Base-by-base conservation (phyloP, 2,888 invertebrate genomes). In the Cheilosia impressa region DNA sequence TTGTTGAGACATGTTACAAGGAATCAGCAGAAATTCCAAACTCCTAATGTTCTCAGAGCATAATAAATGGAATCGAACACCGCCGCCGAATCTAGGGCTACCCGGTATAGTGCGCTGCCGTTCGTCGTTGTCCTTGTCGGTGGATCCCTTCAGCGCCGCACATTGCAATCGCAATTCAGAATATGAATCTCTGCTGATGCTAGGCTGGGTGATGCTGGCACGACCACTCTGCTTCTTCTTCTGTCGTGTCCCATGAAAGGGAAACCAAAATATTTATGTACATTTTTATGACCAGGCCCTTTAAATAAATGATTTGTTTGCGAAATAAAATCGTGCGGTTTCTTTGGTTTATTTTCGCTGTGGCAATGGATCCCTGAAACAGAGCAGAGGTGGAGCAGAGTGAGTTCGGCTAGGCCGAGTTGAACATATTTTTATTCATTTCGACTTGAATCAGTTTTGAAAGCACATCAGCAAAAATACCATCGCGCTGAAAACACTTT, bases 221-320 rank as follows among this genome's bases (percentile, higher is more conserved):
- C 53, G 10, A 52, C 41, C 69, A 34, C 66, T 52, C 55, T 47
- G 6, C 41, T 24, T 7, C 31, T 31, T 6, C 60, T 43, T 3
- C 47, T 13, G 17, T 77, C 85, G 75, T 85, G 85, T 77, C 85
- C 81, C 85, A 77, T 73, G 85, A 85, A 85, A 85, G 85, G 81
- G 85, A 87, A 87, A 87, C 77, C 87, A 87, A 82, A 82, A 87
- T 87, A 87, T 87, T 87, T 82, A 87, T 82, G 87, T 87, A 78
- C 87, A 87, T 87, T 87, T 87, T 87, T 87, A 87, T 87, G 87
- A 87, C 77, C 82, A 69, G 60, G 87, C 27, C 87, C 87, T 87
- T 87, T 82, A 82, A 87, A 87, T 87, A 87, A 87, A 87, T 82
- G 77, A 87, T 87, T 81, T 87, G 82, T 87, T 87, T 85, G 85